phyloP scores from a whole-genome alignment of 2,888 invertebrate genomes.

The Eupithecia centaureata region DNA sequence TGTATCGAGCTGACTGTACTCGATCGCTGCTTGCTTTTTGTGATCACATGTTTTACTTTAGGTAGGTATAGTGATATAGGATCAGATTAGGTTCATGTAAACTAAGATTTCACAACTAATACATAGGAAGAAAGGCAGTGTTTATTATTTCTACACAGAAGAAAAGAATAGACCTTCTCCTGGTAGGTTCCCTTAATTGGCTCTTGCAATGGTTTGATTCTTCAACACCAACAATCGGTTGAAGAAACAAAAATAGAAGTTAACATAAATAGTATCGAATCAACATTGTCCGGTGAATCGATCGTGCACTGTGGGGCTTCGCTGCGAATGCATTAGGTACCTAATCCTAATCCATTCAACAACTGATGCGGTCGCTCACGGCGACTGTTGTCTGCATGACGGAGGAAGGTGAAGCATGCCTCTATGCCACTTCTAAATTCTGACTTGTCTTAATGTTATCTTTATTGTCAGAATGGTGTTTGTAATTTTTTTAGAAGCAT shows the following conservation, averaged over 20 bases:
- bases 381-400: background rate
- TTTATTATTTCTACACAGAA: no score
- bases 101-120: background rate
- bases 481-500: background rate
- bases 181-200: no score
- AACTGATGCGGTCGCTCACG: background rate
- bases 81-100: background rate
- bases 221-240: background rate
- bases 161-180: no score
- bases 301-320: constrained; percentile 36
- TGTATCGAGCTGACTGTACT: background rate
- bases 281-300: constrained; percentile 13
- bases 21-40: background rate
- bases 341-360: constrained; percentile 41
- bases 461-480: background rate
- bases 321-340: constrained; percentile 28
- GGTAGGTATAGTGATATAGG: background rate
- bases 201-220: no score
- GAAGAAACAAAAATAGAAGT: background rate
- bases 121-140: background rate
- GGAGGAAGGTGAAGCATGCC: background rate
- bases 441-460: background rate
- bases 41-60: background rate
- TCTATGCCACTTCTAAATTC: background rate
- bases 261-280: background rate